Base-by-base conservation (phyloP, 2,797 vertebrate species). In the Nannoperca australis region DNA sequence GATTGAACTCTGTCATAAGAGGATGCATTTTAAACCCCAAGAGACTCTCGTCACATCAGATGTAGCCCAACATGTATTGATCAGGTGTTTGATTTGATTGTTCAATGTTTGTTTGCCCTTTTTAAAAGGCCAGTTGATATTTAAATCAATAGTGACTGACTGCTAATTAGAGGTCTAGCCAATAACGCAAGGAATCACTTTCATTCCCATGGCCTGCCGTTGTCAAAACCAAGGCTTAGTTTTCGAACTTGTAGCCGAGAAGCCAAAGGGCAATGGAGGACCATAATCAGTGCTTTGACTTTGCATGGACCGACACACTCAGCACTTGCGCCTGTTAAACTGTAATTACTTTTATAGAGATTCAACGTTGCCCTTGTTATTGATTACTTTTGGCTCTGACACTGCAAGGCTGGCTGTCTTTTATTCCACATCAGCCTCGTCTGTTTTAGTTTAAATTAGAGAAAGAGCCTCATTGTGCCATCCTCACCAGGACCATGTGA, bases 341-440 rank as follows among this genome's bases (percentile, higher is more conserved):
- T 85, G 76, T 88, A 91, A 90, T 88, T 72, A 81, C 72, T 86
- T 90, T 81, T 85, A 82, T 68, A 79, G 62, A 76, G 84, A 86
- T 82, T 76, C 74, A 72, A 73, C 83, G 61, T 76, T 83, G 79
- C 58, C 55, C 78, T 88, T 73, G 55, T 72, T 82, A 89, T 88
- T 82, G 85, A 89, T 84, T 84, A 44, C 67, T 62, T 56, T 79
- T 84, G 78, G 71, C 62, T 69, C 76, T 62, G 74, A 88, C 76
- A 56, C 73, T 77, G 84, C 87, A 81, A 75, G 44, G 55, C 66
- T 56, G 49, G 70, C 67, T 38, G 38, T 79, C 53, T 86, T 86
- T 88, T 78, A 38, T 11, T 70, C 74, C 15, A 13, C 49, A 20
- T 89, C 76, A 83, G 79, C 79, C 69, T 70, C 60, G 3, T 53